Base-by-base conservation (phyloP, 2,113 vertebrate genomes). In the Suricata suricatta region DNA sequence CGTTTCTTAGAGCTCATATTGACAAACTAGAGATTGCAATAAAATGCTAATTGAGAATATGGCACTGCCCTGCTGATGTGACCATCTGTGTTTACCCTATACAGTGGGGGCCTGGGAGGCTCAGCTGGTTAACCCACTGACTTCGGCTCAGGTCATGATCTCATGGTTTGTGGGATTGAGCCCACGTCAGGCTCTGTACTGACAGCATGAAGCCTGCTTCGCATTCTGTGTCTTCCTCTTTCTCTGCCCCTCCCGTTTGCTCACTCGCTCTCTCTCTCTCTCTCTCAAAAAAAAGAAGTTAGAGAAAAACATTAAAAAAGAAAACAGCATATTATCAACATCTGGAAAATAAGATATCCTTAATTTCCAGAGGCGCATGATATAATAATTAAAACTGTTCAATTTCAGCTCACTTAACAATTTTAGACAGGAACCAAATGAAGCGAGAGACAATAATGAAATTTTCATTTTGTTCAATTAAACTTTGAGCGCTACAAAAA, bases 381-480 rank as follows among this genome's bases (percentile, higher is more conserved):
- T 88, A 64, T 13, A 69, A 71, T 63, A 97, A 95, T 69, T 66
- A 96, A 95, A 98, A 84, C 33, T 85, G 33, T 63, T 95, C 27
- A 57, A 89, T 90, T 95, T 94, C 35, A 77, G 66, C 35, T 68
- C 29, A 93, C 2, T 63, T 94, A 87, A 83, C 41, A 93, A 76
- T 87, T 97, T 93, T 89, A 90, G 12, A 77, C 8, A 95, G 35
- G 80, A 97, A 92, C 52, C 66, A 96, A 95, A 63, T 79, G 52
- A 91, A 76, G 64, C 57, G 95, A 95, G 15, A 92, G 41, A 89
- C 12, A 84, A 60, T 72, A 91, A 79, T 6, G 60, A 4, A 57
- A 25, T 72, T 81, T 97, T 94, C 64, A 64, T n/a, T 94, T 60
- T 85, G 81, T 97, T 81, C 92, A 94, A 89, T 88, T 16, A 77